Base-by-base conservation (phyloP, 2,888 invertebrate species). In the Gymnosoma rotundatum region DNA sequence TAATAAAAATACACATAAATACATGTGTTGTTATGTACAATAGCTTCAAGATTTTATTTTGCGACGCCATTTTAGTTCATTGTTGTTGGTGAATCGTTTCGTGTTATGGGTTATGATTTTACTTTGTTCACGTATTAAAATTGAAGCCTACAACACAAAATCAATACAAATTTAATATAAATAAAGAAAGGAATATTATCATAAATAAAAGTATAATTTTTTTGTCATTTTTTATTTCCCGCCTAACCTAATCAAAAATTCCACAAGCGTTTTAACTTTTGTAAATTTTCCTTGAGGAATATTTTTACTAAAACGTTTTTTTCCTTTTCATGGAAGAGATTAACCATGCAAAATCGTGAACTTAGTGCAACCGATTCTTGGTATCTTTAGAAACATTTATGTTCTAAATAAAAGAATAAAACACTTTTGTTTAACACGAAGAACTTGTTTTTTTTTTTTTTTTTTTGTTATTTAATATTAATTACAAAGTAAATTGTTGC, bases 201-300 rank as follows among this genome's bases (percentile, higher is more conserved):
- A 20, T 54, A 25, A 12, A 42, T 18, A 56, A 9, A 12, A 42
- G 42, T 42, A 42, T 38, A 42, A 42, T 45, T 18, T 21, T n/a
- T 60, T 66, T 50, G 58, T 76, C 52, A 9, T 78, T 73, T 67
- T 56, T 64, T 70, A 74, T 78, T 58, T 70, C 60, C 74, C 61
- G 78, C 81, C 76, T 74, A 83, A 86, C 73, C 89, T 90, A 87
- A 90, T 90, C 90, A 89, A 89, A 89, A 89, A 90, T 90, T 89
- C 90, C 82, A 87, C 87, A 88, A 89, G 87, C 90, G 89, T 90
- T 89, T 89, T 89, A 89, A 89, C 89, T 89, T 90, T 90, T 89
- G 88, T 89, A 87, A 87, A 87, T 89, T 88, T 88, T 86, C 88
- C 86, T 83, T 14, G 16, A 32, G 63, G 48, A n/a, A 64, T 78